Base-by-base conservation (phyloP, 1,140 invertebrate species). In the Drosophila sp. region DNA sequence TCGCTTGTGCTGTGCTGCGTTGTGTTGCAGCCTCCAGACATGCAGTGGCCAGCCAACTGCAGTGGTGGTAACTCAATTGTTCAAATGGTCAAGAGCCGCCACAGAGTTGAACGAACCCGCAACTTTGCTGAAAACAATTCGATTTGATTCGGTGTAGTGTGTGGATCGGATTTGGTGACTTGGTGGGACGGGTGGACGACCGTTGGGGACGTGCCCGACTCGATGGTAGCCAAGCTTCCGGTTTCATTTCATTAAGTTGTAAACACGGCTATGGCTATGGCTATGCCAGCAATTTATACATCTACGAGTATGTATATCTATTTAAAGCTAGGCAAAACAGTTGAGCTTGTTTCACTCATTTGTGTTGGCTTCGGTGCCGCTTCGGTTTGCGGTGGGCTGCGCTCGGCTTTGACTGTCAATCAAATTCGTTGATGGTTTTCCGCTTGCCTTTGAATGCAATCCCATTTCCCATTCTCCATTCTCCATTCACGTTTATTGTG, bases 351-450 rank as follows among this genome's bases (percentile, higher is more conserved):
- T 65, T 65, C 53, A 72, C 57, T 51, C 61, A 72, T 50, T 72
- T 58, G 48, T 70, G 40, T 38, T 65, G 18, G 41, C 29, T 45
- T 13, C 13, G 16, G 27, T 6, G 6, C 9, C 48, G 46, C 25
- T 14, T 43, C 25, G 18, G 27, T 48, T 41, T 45, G 57, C 62
- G 43, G 61, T 70, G 38, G 50, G 58, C 59, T 43, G 57, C 48
- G 38, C 45, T 54, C 34, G 48, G 64, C 71, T 69, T 73, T 73
- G 71, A 11, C 63, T 73, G 71, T 73, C 71, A 73, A 73, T 73
- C 71, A 73, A 73, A 73, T 73, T 69, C 51, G 56, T 69, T 67
- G 71, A 53, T 73, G 64, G 29, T 73, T 73, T 66, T 67, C 70
- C 64, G 64, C 53, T 73, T 69, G 64, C 48, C 64, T 73, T 66